Evolutionary conservation across 2,888 invertebrate genomes (phyloP).

Genomic region (Lottia gigantea): DNA sequence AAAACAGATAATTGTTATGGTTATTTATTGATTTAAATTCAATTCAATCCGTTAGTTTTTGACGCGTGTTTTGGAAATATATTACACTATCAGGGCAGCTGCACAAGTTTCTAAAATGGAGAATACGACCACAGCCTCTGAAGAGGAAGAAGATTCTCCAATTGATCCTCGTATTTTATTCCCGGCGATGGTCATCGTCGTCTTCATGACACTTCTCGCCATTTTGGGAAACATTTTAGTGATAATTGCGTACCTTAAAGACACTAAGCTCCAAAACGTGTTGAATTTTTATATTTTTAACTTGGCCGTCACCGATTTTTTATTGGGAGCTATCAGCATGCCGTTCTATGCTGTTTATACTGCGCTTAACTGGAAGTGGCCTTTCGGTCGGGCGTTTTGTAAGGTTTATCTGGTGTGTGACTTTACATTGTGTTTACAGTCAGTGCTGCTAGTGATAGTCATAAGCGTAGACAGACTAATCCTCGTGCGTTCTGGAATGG

Average conservation of each 20-base stretch:
- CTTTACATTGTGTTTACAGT: constrained; percentile 44
- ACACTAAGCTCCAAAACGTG: constrained; percentile 38
- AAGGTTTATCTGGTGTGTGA: constrained; percentile 43
- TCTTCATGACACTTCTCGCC: constrained; percentile 34
- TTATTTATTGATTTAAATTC: too few relatives aligned
- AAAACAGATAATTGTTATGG: too few relatives aligned
- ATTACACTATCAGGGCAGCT: too few relatives aligned
- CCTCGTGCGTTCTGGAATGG: constrained; percentile 38
- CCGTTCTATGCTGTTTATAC: constrained; percentile 49
- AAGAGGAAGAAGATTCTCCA: too few relatives aligned
- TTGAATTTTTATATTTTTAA: constrained; percentile 47
- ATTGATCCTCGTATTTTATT: too few relatives aligned
- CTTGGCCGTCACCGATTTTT: constrained; percentile 45
- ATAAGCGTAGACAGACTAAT: constrained; percentile 46
- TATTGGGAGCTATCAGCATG: constrained; percentile 43
- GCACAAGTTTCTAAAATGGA: too few relatives aligned
- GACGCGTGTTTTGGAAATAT: too few relatives aligned
- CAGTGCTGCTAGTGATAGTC: constrained; percentile 42
- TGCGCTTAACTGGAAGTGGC: constrained; percentile 38
- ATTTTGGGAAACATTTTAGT: constrained; percentile 44
- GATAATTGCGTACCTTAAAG: constrained; percentile 41
- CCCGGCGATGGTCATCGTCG: constrained; percentile 31
- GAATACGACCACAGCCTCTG: too few relatives aligned
- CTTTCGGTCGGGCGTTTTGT: constrained; percentile 44
- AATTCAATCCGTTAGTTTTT: too few relatives aligned